Evolutionary conservation across 2,113 vertebrate species (phyloP).

Genomic region (Aphelocoma coerulescens): DNA sequence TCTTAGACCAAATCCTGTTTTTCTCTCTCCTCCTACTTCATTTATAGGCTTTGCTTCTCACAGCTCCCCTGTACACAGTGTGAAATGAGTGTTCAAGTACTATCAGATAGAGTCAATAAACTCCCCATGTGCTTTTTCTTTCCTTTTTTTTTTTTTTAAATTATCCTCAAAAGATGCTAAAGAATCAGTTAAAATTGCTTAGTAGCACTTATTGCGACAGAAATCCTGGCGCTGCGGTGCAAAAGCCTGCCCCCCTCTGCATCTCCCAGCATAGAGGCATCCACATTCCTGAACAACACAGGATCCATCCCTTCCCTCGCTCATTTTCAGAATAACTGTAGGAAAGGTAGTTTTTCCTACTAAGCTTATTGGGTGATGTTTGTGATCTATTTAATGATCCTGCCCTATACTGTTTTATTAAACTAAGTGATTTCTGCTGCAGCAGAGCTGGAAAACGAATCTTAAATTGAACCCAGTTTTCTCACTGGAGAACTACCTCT

Average conservation of each 20-base stretch:
- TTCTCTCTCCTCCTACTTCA: slow-evolving; percentile 12
- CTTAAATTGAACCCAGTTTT: not conserved
- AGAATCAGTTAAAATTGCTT: not conserved
- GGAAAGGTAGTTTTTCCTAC: not conserved
- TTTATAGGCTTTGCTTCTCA: not conserved
- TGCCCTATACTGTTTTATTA: not conserved
- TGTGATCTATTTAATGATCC: not conserved
- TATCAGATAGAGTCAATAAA: not conserved
- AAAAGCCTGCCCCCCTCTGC: slow-evolving; percentile 3
- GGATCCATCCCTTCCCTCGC: not conserved
- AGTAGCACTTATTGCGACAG: slow-evolving; percentile 27
- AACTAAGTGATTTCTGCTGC: not conserved
- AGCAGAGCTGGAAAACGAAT: slow-evolving; percentile 29
- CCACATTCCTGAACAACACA: not conserved
- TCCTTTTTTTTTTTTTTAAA: not conserved
- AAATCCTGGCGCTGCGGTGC: not conserved
- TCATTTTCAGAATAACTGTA: not conserved
- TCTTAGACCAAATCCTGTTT: slow-evolving; percentile 41
- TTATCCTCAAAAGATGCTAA: not conserved
- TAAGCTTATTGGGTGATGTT: not conserved
- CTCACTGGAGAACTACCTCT: not conserved
- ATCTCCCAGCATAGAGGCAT: not conserved
- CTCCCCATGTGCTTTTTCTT: not conserved
- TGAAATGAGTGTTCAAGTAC: not conserved
- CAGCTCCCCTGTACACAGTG: not conserved